Base-by-base conservation (phyloP, 2,113 vertebrate species). In the Phaetusa simplex region DNA sequence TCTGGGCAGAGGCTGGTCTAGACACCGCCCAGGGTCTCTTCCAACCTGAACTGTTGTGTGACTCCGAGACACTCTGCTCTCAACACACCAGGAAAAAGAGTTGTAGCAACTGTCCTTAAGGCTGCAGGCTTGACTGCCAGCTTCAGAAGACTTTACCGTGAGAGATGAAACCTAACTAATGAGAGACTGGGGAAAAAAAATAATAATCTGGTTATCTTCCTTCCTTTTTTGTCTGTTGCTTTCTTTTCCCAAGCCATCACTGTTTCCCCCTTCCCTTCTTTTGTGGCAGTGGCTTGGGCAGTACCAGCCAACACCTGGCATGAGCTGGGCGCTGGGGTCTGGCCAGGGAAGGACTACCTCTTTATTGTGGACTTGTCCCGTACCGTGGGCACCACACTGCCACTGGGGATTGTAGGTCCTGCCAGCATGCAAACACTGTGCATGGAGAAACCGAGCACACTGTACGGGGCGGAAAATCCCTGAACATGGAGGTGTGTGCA, bases 391-490 rank as follows among this genome's bases (percentile, higher is more conserved):
- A 64, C 29, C n/a, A 24, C 56, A 16, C 14, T 18, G 49, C 16
- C 74, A 7, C 34, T 20, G 74, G 24, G 40, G 59, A 42, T 5
- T 61, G 50, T 23, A 36, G 55, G 38, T 70, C 24, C 74, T 42
- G n/a, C n/a, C 56, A 38, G 30, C 1, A 1, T 34, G 34, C 24
- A 38, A 38, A 24, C 11, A 24, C 64, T 47, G 62, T 0, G 1
- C 21, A 14, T 49, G 58, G 40, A 43, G n/a, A 72, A 74, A 66
- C 34, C 53, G 36, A 55, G 36, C 47, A 55, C 14, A 12, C 27
- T 6, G 17, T 21, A 10, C 18, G 45, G 29, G 23, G 32, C 15
- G 19, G 8, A 27, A 50, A 89, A 45, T 45, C 43, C 32, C 47
- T 86, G 58, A 59, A 32, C 6, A 3, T 7, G 14, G 11, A 67